phyloP scores from a whole-genome alignment of 2,888 invertebrate genomes.

The Apotomis turbidana region DNA sequence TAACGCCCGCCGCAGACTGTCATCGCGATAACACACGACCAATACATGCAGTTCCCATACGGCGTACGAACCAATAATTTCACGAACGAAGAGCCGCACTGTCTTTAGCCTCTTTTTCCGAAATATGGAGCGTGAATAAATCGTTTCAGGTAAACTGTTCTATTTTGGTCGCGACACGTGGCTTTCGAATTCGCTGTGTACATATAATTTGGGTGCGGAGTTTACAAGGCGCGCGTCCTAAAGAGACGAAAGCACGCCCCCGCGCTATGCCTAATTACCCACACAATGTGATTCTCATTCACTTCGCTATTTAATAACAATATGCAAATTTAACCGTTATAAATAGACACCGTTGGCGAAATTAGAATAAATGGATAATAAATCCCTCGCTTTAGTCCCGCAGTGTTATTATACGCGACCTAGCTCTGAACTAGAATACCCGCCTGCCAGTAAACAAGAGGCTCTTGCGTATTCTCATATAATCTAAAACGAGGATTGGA shows the following conservation, averaged over 20 bases:
- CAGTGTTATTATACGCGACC: constrained; percentile 29
- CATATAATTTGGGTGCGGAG: constrained; percentile 36
- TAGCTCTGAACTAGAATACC: constrained; percentile 34
- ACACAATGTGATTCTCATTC: constrained; percentile 31
- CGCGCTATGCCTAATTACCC: constrained; percentile 20
- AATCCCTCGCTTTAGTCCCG: constrained; percentile 28
- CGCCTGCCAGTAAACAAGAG: constrained; percentile 28
- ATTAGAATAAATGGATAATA: constrained; percentile 37
- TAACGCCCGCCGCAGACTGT: constrained; percentile 34
- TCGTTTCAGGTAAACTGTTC: constrained; percentile 38
- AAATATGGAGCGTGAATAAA: constrained; percentile 34
- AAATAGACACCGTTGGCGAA: constrained; percentile 34
- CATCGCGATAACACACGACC: constrained; percentile 31
- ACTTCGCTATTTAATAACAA: constrained; percentile 32
- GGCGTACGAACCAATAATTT: constrained; percentile 2
- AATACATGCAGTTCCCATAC: constrained; percentile 2
- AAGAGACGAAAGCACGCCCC: constrained; percentile 35
- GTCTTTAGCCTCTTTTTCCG: background rate
- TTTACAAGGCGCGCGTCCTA: constrained; percentile 15
- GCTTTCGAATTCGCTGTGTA: constrained; percentile 35
- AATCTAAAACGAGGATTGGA: constrained; percentile 29
- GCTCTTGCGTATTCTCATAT: constrained; percentile 27
- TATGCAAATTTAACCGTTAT: constrained; percentile 35
- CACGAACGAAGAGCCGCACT: constrained; percentile 5
- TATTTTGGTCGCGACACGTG: constrained; percentile 35